These are phyloP conservation scores for Poecilia picta DNA, from an alignment of 2,797 vertebrate genomes.

Conservation along the genomic window DNA sequence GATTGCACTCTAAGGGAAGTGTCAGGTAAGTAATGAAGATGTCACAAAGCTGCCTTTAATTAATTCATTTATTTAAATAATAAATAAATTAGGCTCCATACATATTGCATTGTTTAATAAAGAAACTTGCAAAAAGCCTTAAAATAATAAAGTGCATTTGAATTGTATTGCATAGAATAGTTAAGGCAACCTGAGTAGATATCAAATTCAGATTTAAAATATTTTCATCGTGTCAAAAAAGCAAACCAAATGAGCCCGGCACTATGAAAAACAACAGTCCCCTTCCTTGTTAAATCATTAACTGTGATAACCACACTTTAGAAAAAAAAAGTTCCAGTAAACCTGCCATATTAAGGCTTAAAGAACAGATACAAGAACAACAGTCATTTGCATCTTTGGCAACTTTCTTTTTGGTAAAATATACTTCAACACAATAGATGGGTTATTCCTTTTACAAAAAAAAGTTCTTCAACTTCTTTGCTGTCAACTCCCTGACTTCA, in stretches of 20 bases:
- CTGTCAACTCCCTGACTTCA: background rate
- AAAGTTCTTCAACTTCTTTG: constrained; percentile 2
- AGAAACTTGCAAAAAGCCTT: background rate
- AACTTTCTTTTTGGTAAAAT: background rate
- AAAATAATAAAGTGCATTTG: background rate
- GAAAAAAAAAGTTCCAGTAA: background rate
- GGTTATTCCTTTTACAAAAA: background rate
- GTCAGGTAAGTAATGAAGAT: background rate
- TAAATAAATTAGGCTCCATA: too few relatives aligned
- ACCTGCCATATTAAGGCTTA: background rate
- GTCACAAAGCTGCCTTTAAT: background rate
- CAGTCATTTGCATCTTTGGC: background rate
- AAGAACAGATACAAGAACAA: background rate
- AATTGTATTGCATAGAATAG: background rate
- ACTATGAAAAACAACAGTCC: too few relatives aligned
- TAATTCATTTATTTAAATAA: background rate
- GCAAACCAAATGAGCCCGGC: too few relatives aligned
- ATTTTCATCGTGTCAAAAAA: too few relatives aligned
- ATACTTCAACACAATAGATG: background rate
- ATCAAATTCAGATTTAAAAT: too few relatives aligned
- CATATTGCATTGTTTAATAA: background rate
- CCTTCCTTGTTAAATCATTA: too few relatives aligned
- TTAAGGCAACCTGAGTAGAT: background rate
- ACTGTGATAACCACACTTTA: background rate
- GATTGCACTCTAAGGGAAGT: background rate